Evolutionary conservation across 2,113 vertebrate genomes (phyloP), one percentile per base, ranked within the genome.

Genomic region (Chelonoidis abingdonii): DNA sequence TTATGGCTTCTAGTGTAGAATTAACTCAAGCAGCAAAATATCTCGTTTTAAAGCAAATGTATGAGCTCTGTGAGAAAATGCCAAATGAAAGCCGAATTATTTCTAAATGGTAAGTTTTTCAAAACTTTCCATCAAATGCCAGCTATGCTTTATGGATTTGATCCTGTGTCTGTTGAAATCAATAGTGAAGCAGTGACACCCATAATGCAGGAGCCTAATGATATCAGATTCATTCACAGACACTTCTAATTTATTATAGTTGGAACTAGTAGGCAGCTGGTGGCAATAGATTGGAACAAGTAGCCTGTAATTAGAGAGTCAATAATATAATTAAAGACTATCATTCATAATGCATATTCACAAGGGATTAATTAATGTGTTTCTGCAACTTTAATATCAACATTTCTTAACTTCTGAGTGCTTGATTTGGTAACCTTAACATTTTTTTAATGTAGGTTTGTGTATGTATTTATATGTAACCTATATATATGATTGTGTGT

Each of bases 141-240:
- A 6, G 11, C 17, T 89, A 1, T 54, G 89, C 29, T 90, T 85
- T n/a, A 83, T 84, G 27, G 1, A 4, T 86, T 5, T 79, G 16
- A 29, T 86, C 3, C 4, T 65, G 1, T 38, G 3, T n/a, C 12
- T 38, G 69, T 86, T 80, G 38, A 84, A 54, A 78, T 47, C 41
- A 78, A 4, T 47, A 41, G 38, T 38, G 69, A 75, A 22, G n/a
- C 1, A 27, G 0, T 3, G 1, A 8, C 25, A 12, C 0, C 1
- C 29, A 4, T 10, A 7, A 3, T 53, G 5, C 0, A 31, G n/a
- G 65, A 38, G n/a, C 6, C n/a, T 72, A n/a, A 25, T 27, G 44
- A 44, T 10, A 8, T 16, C 25, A 29, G 25, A 47, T 47, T 47
- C 5, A 27, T 78, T 78, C 25, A 25, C 12, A 78, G 24, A 78